phyloP scores from a whole-genome alignment of 2,113 vertebrate genomes.

The Chamaetylas fuelleborni region DNA sequence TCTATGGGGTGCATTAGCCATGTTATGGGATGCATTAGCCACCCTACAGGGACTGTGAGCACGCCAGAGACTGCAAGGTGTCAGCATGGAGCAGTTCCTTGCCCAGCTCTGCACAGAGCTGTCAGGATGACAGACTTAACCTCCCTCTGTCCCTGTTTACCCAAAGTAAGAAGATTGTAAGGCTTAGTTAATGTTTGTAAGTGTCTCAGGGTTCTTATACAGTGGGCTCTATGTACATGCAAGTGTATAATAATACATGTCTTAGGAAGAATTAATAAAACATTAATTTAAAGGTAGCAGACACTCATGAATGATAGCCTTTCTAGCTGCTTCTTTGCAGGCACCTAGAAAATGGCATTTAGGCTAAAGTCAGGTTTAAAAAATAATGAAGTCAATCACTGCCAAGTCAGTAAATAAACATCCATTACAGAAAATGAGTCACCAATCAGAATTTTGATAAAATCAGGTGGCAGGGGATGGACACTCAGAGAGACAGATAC shows the following conservation, averaged over 20 bases:
- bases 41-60: background rate
- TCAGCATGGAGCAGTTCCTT: background rate
- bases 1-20: background rate
- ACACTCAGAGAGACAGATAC: background rate
- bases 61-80: background rate
- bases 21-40: fast-evolving
- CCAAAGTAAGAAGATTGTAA: slow-evolving; percentile 63
- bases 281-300: slow-evolving; percentile 42
- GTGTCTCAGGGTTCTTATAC: slow-evolving; percentile 47
- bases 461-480: background rate
- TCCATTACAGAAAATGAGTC: background rate
- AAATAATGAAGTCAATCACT: background rate
- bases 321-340: background rate
- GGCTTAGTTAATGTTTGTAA: slow-evolving; percentile 59
- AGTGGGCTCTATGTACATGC: background rate
- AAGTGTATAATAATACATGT: slow-evolving; percentile 10
- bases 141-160: slow-evolving; percentile 64
- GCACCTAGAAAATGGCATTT: background rate
- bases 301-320: background rate
- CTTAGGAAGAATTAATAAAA: slow-evolving; percentile 53
- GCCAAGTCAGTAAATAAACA: background rate
- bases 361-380: slow-evolving; percentile 12
- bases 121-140: slow-evolving; percentile 59
- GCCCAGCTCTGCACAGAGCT: slow-evolving; percentile 10
- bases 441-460: background rate